Percentiles rank a stretch among this genome's conserved stretches.
phyloP scores from a whole-genome alignment of 2,113 vertebrate species.

The Pelobates fuscus region DNA sequence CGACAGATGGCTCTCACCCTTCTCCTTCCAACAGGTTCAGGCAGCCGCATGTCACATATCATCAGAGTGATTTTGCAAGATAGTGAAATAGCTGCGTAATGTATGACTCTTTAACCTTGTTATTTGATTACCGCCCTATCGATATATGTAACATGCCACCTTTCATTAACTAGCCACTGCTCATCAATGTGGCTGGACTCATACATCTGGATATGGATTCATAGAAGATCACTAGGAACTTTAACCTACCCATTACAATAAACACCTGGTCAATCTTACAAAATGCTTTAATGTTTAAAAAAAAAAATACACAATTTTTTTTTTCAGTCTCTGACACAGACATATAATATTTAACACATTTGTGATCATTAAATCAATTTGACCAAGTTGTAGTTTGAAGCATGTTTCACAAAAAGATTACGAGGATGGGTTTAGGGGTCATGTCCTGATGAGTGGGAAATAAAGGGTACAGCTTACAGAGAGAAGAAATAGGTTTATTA shows the following conservation, averaged over 20 bases:
- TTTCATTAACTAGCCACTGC: constrained; percentile 24
- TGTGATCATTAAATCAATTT: no score
- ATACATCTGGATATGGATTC: neutral
- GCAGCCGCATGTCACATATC: constrained; percentile 27
- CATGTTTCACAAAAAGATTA: no score
- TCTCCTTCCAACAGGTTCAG: constrained; percentile 12
- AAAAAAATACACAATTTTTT: no score
- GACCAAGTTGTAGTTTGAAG: no score
- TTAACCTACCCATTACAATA: neutral
- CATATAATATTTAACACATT: no score
- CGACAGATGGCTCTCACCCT: constrained; percentile 26
- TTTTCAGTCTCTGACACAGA: no score
- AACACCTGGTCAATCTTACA: neutral
- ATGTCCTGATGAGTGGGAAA: no score
- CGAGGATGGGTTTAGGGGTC: no score
- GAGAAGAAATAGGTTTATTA: no score
- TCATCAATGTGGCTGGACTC: constrained; percentile 11
- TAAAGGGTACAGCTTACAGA: no score
- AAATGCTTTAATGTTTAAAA: neutral
- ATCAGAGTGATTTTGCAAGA: constrained; percentile 38
- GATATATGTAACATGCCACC: constrained; percentile 24
- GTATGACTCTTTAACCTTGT: constrained; percentile 36
- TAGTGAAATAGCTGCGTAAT: constrained; percentile 34
- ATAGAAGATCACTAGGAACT: neutral
- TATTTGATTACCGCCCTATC: constrained; percentile 29